Evolutionary conservation across 2,113 vertebrate genomes (phyloP).

Genomic region (Bos taurus): ARS-UCD2.0 NC_037329.1:13715501-13716000

Average conservation of each 20-base stretch:
- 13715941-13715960: not conserved
- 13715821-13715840: not conserved
- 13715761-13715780: not conserved
- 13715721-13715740: not conserved
- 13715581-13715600: not conserved
- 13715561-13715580: not conserved
- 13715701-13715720: not conserved
- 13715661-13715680: not conserved
- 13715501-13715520: not conserved
- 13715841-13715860: not conserved
- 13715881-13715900: not conserved
- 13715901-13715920: not conserved
- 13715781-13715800: not conserved
- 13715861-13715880: not conserved
- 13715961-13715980: not conserved
- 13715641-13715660: not conserved
- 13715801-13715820: not conserved
- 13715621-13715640: not conserved
- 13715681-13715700: not conserved
- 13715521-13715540: not conserved
- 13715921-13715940: not conserved
- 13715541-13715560: not conserved
- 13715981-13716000: not conserved
- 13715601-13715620: not conserved
- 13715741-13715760: not conserved